Evolutionary conservation across 35 echinoderm and acorn worm species (phyloP).

Genomic region (Heliocidaris erythrogramma): DNA sequence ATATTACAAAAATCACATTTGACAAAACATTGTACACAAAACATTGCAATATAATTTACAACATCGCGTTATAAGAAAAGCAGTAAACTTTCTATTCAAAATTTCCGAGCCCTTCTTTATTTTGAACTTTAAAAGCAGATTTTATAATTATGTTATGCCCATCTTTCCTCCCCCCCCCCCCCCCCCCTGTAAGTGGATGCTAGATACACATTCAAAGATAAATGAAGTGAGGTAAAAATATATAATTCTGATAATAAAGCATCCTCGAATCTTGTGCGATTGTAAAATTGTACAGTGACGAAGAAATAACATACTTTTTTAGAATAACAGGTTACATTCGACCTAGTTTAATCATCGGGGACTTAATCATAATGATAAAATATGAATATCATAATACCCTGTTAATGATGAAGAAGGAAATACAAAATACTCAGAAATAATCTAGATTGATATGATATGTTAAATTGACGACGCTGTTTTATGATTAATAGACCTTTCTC

Average conservation of each 20-base stretch:
- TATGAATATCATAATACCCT: no score
- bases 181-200: neutral
- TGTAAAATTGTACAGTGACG: neutral
- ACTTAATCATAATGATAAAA: no score
- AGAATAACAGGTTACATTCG: no score
- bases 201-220: neutral
- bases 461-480: no score
- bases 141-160: no score
- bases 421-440: no score
- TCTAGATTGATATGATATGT: no score
- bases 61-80: neutral
- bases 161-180: no score
- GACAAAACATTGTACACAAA: neutral
- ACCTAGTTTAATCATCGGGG: no score
- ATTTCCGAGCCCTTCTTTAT: neutral
- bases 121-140: no score
- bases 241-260: neutral
- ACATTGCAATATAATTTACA: constrained; percentile 7
- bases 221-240: neutral
- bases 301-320: neutral
- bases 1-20: neutral
- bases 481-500: no score
- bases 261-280: neutral
- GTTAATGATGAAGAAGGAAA: no score
- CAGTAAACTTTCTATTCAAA: neutral